Conservation (phyloP, 2,113 vertebrate genomes). For the Podarcis muralis region DNA sequence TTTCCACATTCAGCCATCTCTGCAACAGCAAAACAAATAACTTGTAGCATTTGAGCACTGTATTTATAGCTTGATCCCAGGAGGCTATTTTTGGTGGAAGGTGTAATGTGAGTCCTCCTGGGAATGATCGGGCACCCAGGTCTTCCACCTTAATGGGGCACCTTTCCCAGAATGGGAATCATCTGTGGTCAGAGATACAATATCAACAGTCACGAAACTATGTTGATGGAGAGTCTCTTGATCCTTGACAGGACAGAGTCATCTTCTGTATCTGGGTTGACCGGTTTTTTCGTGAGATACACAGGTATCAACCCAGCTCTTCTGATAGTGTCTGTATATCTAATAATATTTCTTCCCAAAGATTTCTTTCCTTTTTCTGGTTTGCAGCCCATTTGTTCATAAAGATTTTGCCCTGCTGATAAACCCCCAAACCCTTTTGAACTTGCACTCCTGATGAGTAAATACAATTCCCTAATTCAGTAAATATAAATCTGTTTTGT, state of each 20-base stretch:
- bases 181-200: background rate
- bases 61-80: background rate
- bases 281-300: background rate
- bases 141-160: no score
- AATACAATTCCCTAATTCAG: background rate
- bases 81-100: background rate
- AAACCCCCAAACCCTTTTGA: background rate
- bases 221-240: background rate
- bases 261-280: background rate
- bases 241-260: background rate
- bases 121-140: background rate
- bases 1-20: background rate
- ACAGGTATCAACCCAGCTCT: background rate
- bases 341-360: background rate
- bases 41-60: background rate
- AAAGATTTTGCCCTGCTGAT: background rate
- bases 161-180: background rate
- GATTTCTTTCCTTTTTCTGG: background rate
- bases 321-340: background rate
- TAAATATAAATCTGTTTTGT: background rate
- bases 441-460: no score
- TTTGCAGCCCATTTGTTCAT: background rate
- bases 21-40: background rate
- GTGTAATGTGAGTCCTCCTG: background rate
- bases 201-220: background rate